Evolutionary conservation across 2,888 invertebrate species (phyloP).

Genomic region (Clostera curtula): DNA sequence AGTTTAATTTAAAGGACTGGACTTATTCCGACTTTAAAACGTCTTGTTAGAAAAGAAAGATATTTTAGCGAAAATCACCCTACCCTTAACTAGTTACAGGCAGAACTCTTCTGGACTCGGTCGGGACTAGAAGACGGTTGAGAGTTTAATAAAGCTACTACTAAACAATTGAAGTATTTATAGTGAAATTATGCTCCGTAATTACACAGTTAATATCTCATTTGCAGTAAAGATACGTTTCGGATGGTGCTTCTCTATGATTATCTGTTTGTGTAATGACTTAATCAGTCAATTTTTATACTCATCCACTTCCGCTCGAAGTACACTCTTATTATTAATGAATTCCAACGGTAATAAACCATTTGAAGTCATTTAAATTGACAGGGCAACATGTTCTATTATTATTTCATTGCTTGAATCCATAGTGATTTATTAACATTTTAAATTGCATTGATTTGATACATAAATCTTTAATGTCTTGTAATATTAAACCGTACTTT

Average conservation of each 20-base stretch:
- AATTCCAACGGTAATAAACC: not conserved
- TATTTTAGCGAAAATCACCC: too few species aligned
- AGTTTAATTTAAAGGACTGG: too few species aligned
- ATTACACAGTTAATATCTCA: constrained; percentile 8
- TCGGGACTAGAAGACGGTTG: constrained; percentile 5
- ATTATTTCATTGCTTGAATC: too few species aligned
- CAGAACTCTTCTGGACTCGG: too few species aligned
- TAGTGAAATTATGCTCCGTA: constrained; percentile 8
- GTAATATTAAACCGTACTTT: too few species aligned
- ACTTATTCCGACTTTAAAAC: too few species aligned
- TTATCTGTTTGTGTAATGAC: constrained; percentile 12
- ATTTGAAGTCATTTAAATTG: not conserved
- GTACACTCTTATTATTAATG: not conserved
- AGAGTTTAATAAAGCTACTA: constrained; percentile 6
- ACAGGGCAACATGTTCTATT: too few species aligned
- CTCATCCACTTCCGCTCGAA: constrained; percentile 7
- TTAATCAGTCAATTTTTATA: constrained; percentile 13
- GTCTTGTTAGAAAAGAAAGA: too few species aligned
- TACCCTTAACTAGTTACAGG: too few species aligned
- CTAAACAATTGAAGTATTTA: constrained; percentile 4
- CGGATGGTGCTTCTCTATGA: constrained; percentile 8
- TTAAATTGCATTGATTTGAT: too few species aligned
- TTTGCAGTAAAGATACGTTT: constrained; percentile 8
- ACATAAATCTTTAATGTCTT: too few species aligned
- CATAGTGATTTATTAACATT: too few species aligned